These are phyloP conservation scores for Morus bassanus DNA, from an alignment of 2,797 vertebrate genomes.

Conservation along the genomic window DNA sequence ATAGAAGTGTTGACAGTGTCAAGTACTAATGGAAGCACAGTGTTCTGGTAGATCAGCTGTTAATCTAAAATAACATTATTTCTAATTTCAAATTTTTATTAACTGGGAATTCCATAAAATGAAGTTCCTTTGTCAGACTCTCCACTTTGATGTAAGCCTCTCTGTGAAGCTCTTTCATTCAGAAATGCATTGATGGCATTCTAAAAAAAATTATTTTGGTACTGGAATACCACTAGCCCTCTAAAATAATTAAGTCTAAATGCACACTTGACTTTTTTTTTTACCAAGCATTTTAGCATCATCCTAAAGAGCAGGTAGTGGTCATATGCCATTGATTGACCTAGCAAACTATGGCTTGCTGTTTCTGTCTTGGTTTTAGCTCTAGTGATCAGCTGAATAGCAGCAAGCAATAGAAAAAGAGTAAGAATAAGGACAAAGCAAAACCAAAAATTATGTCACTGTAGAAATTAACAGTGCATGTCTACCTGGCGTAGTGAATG, in stretches of 20 bases:
- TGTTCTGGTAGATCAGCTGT: neutral
- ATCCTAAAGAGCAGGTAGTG: neutral
- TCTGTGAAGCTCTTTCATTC: neutral
- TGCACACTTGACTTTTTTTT: neutral
- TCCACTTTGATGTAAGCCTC: neutral
- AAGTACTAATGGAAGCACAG: neutral
- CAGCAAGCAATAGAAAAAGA: neutral
- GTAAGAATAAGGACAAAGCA: neutral
- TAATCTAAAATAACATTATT: neutral
- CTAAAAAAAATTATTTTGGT: rapidly evolving
- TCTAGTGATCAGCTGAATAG: neutral
- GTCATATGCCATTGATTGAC: neutral
- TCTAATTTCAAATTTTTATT: neutral
- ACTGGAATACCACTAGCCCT: neutral
- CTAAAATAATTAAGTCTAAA: neutral
- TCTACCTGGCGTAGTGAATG: neutral
- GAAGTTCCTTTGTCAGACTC: neutral
- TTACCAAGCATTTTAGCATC: neutral
- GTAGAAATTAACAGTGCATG: neutral
- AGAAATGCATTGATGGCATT: neutral
- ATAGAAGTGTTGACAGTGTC: neutral
- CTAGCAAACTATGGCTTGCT: neutral
- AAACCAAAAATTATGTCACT: neutral
- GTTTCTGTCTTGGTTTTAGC: neutral
- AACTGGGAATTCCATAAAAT: neutral